Evolutionary conservation across 2,797 vertebrate genomes (phyloP).

Genomic region (Chiropotes sagulatus): DNA sequence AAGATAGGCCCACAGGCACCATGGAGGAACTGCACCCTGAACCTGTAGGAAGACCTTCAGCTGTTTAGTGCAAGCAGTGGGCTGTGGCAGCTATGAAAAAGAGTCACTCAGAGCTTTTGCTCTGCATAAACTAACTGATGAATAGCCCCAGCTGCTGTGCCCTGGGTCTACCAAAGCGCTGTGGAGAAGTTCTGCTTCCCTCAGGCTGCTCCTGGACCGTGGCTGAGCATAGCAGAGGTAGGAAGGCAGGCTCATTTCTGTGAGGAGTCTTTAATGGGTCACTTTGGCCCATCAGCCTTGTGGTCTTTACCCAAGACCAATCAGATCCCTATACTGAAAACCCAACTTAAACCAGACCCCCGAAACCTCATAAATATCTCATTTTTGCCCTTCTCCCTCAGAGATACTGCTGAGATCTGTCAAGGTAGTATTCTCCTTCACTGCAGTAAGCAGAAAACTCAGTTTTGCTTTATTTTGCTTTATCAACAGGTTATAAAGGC

Average conservation of each 20-base stretch:
- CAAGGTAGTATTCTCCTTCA: neutral
- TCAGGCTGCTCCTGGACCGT: neutral
- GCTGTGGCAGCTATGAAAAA: neutral
- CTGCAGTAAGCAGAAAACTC: neutral
- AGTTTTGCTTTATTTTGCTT: too few relatives aligned
- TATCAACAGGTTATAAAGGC: neutral
- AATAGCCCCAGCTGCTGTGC: neutral
- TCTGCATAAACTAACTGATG: neutral
- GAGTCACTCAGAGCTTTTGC: neutral
- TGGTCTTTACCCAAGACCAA: neutral
- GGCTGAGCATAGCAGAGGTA: neutral
- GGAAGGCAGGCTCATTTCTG: neutral
- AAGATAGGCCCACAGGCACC: neutral
- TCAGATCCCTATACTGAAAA: neutral
- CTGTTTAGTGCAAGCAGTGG: neutral
- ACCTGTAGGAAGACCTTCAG: neutral
- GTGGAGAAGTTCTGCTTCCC: neutral
- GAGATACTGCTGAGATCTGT: neutral
- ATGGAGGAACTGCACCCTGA: neutral
- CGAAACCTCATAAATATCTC: neutral
- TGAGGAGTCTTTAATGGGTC: neutral
- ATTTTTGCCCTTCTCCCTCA: neutral
- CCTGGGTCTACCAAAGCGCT: neutral
- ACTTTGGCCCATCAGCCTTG: neutral
- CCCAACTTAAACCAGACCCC: neutral